Evolutionary conservation across 2,113 vertebrate species (phyloP).

Genomic region (Mellivora capensis): DNA sequence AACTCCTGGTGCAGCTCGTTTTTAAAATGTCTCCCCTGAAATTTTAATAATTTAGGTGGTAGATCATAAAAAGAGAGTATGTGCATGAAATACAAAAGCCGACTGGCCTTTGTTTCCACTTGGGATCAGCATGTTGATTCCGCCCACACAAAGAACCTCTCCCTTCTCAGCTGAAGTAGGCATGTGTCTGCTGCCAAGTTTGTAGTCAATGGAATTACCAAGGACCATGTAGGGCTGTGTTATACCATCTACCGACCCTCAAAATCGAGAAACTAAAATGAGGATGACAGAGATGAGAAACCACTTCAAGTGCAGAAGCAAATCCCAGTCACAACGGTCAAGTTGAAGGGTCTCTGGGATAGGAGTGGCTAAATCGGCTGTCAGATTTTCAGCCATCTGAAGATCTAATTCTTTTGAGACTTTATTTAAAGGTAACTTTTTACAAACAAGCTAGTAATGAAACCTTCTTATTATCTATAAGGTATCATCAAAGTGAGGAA

Average conservation of each 20-base stretch:
- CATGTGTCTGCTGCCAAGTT: neutral
- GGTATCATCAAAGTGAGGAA: neutral
- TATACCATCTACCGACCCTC: neutral
- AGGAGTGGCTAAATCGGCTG: neutral
- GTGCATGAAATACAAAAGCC: neutral
- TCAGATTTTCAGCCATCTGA: neutral
- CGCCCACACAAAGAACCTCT: neutral
- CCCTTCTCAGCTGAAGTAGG: neutral
- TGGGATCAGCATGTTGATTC: neutral
- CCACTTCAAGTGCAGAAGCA: neutral
- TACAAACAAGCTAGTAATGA: neutral
- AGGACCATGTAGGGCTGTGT: fast-evolving
- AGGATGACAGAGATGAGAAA: neutral
- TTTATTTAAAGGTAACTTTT: neutral
- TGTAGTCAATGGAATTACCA: neutral
- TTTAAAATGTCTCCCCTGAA: slow-evolving; percentile 1
- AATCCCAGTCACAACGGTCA: neutral
- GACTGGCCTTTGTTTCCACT: neutral
- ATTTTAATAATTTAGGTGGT: neutral
- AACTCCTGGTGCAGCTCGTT: neutral
- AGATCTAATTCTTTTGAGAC: neutral
- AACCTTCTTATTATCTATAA: neutral
- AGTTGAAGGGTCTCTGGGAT: neutral
- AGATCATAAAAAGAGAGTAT: neutral
- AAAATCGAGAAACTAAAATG: neutral